Evolutionary conservation across 1,140 invertebrate species (phyloP), one percentile per base, ranked within the genome.

Genomic region (Stenopsyche tienmushanensis): DNA sequence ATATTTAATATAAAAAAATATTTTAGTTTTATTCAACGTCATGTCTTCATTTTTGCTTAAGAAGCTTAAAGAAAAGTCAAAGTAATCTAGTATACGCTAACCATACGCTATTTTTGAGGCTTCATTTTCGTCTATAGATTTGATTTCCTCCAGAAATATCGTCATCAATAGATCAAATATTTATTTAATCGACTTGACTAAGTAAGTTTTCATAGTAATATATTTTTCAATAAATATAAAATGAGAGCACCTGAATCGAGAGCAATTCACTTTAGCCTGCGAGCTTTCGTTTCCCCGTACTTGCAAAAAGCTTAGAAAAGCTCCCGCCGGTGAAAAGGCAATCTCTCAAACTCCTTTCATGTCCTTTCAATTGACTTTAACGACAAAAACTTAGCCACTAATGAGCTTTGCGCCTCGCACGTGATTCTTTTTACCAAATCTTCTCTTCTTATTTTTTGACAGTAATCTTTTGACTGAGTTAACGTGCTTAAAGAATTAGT

Each of bases 301-400:
- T 70, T 66, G 64, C 64, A 70, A 57, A 70, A 70, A 62, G 64
- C 68, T 70, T 70, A 70, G 68, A 70, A 70, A 70, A 64, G 49
- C 64, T 66, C 59, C 58, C 50, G 50, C 29, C 60, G 45, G 21
- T 65, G 55, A 65, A 69, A 69, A 64, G 64, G 62, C 59, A 64
- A 62, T 65, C 63, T 69, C 67, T 69, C 64, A 65, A 64, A 57
- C 62, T 69, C 63, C 67, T 69, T 68, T 68, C 63, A 68, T 64
- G 66, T 57, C 63, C 67, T 69, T 69, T 69, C 53, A 69, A 69
- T 63, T 52, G 67, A 45, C 57, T 49, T 34, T 49, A 65, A 65
- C 63, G 67, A 65, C 67, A 69, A 69, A 59, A 69, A 69, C 67
- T 69, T 60, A 60, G 44, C 57, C 57, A 60, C 57, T 60, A 60